phyloP scores from a whole-genome alignment of 2,797 vertebrate species.

The Thamnophis elegans region DNA sequence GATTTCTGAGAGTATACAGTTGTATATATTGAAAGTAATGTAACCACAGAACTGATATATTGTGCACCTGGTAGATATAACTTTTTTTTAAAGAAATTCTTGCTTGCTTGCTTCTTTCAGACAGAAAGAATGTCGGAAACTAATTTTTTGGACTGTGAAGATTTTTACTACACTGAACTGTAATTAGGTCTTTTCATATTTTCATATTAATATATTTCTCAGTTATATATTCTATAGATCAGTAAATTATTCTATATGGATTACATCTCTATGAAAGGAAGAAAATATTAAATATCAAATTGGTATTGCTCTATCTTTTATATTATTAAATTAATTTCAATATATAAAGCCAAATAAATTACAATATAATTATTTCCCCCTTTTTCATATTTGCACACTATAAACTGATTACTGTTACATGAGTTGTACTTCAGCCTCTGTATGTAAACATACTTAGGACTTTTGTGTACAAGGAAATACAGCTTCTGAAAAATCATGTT shows the following conservation, averaged over 20 bases:
- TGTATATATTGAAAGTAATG: constrained; percentile 46
- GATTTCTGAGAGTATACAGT: constrained; percentile 60
- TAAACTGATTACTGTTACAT: not conserved
- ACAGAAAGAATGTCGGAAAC: constrained; percentile 23
- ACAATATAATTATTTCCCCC: not conserved
- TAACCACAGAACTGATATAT: constrained; percentile 46
- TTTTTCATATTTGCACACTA: not conserved
- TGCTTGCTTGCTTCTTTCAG: constrained; percentile 1
- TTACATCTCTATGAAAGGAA: not conserved
- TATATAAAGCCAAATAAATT: not conserved
- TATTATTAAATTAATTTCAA: constrained; percentile 4
- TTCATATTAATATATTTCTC: not conserved
- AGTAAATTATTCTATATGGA: not conserved
- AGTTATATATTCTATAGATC: not conserved
- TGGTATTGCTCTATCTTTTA: not conserved
- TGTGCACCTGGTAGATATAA: constrained; percentile 57
- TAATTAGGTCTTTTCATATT: not conserved
- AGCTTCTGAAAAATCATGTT: not conserved
- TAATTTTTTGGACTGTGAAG: not conserved
- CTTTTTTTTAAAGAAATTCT: not conserved
- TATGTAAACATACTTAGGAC: not conserved
- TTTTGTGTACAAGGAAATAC: not conserved
- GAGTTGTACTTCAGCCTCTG: not conserved
- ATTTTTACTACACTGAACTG: constrained; percentile 15
- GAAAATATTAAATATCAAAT: not conserved